phyloP scores from a whole-genome alignment of 2,797 vertebrate species.

The Halcyon smyrnensis region DNA sequence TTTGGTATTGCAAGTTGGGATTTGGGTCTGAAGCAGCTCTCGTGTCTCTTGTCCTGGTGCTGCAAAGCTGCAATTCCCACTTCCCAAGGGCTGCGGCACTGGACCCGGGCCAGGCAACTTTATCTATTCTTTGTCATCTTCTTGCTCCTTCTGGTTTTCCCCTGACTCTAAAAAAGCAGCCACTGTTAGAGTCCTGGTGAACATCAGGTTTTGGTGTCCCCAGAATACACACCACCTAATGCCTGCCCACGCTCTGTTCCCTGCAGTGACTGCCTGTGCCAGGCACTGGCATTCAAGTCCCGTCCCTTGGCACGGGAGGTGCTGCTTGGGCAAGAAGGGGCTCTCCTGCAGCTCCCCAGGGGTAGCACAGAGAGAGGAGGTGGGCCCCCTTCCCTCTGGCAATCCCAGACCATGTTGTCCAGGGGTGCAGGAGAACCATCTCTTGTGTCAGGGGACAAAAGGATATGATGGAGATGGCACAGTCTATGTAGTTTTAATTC shows the following conservation, averaged over 20 bases:
- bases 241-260: too few species aligned
- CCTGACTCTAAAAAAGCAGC: neutral
- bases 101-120: neutral
- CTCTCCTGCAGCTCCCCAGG: neutral
- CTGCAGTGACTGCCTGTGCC: too few species aligned
- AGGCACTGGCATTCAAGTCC: too few species aligned
- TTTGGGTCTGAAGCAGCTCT: neutral
- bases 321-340: neutral
- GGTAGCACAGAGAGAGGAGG: neutral
- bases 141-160: neutral
- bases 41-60: neutral
- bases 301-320: neutral
- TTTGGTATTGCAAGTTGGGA: neutral
- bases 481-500: neutral
- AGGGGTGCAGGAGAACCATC: too few species aligned
- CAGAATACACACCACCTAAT: too few species aligned
- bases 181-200: neutral
- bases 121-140: neutral
- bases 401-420: neutral
- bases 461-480: neutral
- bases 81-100: neutral
- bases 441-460: neutral
- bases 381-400: neutral
- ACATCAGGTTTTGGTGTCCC: neutral
- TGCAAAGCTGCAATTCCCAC: neutral